phyloP scores from a whole-genome alignment of 2,797 vertebrate genomes.

The Neostethus bicornis region DNA sequence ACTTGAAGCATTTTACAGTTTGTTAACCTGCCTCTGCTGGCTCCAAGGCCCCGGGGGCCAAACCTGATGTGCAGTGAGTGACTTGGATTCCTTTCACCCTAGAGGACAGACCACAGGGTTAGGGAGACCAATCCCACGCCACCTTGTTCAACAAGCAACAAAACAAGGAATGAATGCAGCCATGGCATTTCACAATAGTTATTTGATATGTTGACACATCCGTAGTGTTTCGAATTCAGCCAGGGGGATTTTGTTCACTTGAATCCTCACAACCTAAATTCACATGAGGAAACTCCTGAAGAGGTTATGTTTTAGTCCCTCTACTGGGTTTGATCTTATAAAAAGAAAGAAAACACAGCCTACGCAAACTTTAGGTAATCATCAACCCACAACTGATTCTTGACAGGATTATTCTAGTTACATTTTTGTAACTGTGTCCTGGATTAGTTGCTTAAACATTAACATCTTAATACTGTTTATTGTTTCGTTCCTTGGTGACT shows the following conservation, averaged over 20 bases:
- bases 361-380: slow-evolving; percentile 68
- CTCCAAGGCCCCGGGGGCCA: slow-evolving; percentile 68
- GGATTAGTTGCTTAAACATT: slow-evolving; percentile 77
- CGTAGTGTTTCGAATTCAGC: slow-evolving; percentile 61
- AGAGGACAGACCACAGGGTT: slow-evolving; percentile 74
- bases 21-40: slow-evolving; percentile 83
- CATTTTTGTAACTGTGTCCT: slow-evolving; percentile 66
- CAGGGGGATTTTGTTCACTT: slow-evolving; percentile 53
- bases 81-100: slow-evolving; percentile 72
- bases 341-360: slow-evolving; percentile 16
- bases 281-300: slow-evolving; percentile 30
- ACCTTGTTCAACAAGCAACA: slow-evolving; percentile 78
- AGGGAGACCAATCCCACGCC: slow-evolving; percentile 74
- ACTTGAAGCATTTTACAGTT: slow-evolving; percentile 89
- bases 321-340: slow-evolving; percentile 27
- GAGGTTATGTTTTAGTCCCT: slow-evolving; percentile 41
- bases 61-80: slow-evolving; percentile 72
- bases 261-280: slow-evolving; percentile 50
- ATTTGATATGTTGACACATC: slow-evolving; percentile 75
- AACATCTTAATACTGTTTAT: slow-evolving; percentile 79
- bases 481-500: slow-evolving; percentile 71
- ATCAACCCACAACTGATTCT: slow-evolving; percentile 65
- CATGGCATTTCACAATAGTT: slow-evolving; percentile 66
- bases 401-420: slow-evolving; percentile 73
- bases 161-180: slow-evolving; percentile 66